These are phyloP conservation scores for Lymantria dispar DNA, from an alignment of 2,888 invertebrate species.

Conservation along the genomic window DNA sequence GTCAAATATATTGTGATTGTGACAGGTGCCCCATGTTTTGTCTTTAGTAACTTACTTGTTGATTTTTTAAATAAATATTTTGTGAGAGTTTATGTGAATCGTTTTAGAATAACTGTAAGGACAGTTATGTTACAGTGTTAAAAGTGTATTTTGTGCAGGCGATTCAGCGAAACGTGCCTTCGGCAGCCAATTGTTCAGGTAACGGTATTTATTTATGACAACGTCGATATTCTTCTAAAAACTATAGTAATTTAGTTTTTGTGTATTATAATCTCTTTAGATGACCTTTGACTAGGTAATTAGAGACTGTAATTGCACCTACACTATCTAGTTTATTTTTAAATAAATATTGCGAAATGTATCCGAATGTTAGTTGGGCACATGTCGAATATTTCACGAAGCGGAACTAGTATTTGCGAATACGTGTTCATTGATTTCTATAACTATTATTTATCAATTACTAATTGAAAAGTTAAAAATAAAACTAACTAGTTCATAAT, in stretches of 20 bases:
- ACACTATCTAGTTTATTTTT: conserved; percentile 16
- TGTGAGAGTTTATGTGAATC: conserved; percentile 52
- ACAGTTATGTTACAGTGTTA: conserved; percentile 61
- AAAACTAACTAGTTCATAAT: too few relatives aligned
- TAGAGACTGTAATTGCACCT: conserved; percentile 18
- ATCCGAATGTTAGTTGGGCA: conserved; percentile 6
- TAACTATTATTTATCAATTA: too few relatives aligned
- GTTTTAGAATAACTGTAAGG: conserved; percentile 36
- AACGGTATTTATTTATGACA: conserved; percentile 79
- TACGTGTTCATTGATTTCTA: neutral
- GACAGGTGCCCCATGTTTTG: conserved; percentile 70
- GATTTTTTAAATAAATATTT: conserved; percentile 63
- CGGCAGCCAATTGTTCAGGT: conserved; percentile 63
- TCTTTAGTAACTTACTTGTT: conserved; percentile 74
- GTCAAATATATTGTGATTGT: conserved; percentile 69
- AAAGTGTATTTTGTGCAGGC: conserved; percentile 39
- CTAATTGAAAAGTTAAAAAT: too few relatives aligned
- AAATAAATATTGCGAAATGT: conserved; percentile 3
- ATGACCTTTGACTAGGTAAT: conserved; percentile 25
- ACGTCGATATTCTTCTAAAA: conserved; percentile 58
- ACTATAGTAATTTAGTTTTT: conserved; percentile 40
- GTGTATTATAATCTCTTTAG: conserved; percentile 34
- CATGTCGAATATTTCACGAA: conserved; percentile 15
- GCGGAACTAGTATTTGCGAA: conserved; percentile 18
- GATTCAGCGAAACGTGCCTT: conserved; percentile 43